Base-by-base conservation (phyloP, 92 coral and sea anemone species). In the Porites rus region DNA sequence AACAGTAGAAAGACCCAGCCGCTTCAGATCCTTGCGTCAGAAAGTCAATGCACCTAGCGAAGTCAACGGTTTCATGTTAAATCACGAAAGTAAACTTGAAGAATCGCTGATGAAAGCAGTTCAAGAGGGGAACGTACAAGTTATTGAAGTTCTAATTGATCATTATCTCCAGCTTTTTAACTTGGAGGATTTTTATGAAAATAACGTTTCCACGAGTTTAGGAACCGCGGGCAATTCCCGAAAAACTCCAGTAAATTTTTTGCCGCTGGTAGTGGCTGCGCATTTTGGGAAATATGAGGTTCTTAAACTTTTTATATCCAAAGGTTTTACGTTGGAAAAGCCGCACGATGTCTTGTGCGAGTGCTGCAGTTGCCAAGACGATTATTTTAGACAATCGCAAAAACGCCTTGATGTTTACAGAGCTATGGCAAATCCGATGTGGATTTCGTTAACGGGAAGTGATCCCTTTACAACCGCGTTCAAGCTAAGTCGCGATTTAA, bases 351-450 rank as follows among this genome's bases (percentile, higher is more conserved):
- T 95, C 0, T 94, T 93, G 7, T 97, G 99, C 88, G 83, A 91
- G 62, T 97, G 99, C 76, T 96, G 93, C 18, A 83, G 70, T 19
- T 97, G 99, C 77, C 92, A 88, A 18, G 86, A 67, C 0, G 99
- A 97, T 56, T 82, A 90, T 31, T 92, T 95, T 75, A 83, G 92
- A 4, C 95, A 91, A 25, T 97, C 99, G 14, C 99, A 97, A 84
- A 94, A 93, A 74, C 86, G 99, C 0, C 82, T 97, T 2, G 96
- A 94, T 72, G 82, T 97, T 31, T 97, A 93, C 59, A 91, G 96
- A 46, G 99, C 98, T 2, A 64, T 95, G 78, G 94, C 95, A 0
- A 95, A 97, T 65, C 99, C 99, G 8, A 95, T 97, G 83, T 97
- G 96, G 94, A 92, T 95, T 1, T 92, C 99, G 0, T 31, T 93